Evolutionary conservation across 2,888 invertebrate genomes (phyloP), one percentile per base, ranked within the genome.

Genomic region (Troilus luridus): DNA sequence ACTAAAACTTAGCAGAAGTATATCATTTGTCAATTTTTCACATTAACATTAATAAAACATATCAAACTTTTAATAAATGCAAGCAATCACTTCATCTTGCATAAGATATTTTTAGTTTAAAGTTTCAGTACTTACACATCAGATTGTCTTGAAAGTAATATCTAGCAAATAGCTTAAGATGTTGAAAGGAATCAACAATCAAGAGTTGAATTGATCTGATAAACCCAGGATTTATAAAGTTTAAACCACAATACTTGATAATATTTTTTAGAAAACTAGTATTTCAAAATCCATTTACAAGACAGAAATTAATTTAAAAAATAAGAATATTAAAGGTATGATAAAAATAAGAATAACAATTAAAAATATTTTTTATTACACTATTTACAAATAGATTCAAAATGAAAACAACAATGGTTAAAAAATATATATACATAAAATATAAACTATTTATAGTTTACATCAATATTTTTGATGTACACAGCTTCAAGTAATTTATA

Each of bases 351-450:
- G 17, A 77, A 24, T 27, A 67, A 77, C 27, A 77, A 77, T 77
- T 12, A 27, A 77, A 27, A 77, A 77, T 19, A 67, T n/a, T 77
- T 41, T 77, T 77, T 77, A 77, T 77, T 77, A 77, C 72, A 77
- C 41, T 77, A 77, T 77, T 27, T 77, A 77, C 72, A 77, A 24
- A 24, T n/a, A 67, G 72, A 17, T 77, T 77, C 41, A 77, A 77
- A 41, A 77, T 11, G 17, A 77, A 41, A 77, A 77, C 27, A 17
- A 41, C 41, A 9, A 24, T 17, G 27, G 14, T 77, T 77, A 77
- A 41, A 77, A 77, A 77, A 27, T 67, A 27, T 67, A 14, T 67
- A 67, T n/a, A 64, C 24, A 67, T 7, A 41, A 24, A 72, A 7
- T 17, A 77, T 17, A 41, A 41, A 27, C 8, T 77, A 77, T 77